Evolutionary conservation across 2,888 invertebrate genomes (phyloP), one percentile per base, ranked within the genome.

Genomic region (Hyposoter dolosus): DNA sequence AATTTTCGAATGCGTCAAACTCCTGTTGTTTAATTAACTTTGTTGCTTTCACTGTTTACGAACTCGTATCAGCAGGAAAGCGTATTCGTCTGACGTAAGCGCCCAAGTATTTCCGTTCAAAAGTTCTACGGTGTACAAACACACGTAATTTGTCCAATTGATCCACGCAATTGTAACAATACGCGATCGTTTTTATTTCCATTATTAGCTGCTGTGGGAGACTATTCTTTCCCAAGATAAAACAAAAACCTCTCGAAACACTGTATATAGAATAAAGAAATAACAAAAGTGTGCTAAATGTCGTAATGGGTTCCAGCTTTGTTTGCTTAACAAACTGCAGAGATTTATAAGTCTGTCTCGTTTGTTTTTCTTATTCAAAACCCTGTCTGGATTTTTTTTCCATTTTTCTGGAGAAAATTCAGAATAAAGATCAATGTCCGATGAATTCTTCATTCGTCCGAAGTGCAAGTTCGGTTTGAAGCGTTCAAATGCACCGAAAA

Each of bases 91-190:
- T 28, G 60, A 60, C 60, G 60, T 28, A 60, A 60, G 60, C 60
- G 60, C 12, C 15, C 12, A 28, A 60, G 15, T 60, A 60, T 60
- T 60, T 60, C 60, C 60, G 60, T 28, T 60, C 28, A 15, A 60
- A 28, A 60, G 28, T 50, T 50, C 45, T 32, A 47, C 53, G n/a
- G n/a, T 32, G 50, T 40, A 28, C 47, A 40, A 74, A 77, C 10
- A 56, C 60, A 60, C 32, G 56, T 74, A 75, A 79, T 82, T 79
- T 17, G 75, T 60, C 65, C 78, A 75, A 82, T 82, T 78, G 72
- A 53, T 47, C 43, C 32, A 45, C 15, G 32, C 78, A 74, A 47
- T 68, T 79, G 82, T 32, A 79, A 28, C 75, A 85, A 75, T 28
- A 81, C 63, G 23, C 10, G 32, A 71, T 28, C 71, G 50, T 32